Evolutionary conservation across 1,140 invertebrate genomes (phyloP), one percentile per base, ranked within the genome.

Genomic region (Pseudomyrmex gracilis): DNA sequence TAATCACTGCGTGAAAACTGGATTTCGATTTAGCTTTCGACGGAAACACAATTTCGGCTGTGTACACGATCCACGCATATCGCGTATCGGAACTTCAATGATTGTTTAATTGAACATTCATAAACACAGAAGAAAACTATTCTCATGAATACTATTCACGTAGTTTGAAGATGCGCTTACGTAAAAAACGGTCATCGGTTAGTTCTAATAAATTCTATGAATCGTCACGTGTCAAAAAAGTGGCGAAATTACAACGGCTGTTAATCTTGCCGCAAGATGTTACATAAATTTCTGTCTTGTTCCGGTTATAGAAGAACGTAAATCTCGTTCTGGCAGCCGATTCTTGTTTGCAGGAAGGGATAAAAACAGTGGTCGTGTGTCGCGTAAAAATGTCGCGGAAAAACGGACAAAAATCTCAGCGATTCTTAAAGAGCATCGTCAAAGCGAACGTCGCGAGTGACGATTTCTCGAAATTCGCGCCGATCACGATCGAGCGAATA

Each of bases 381-480:
- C 22, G 10, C 47, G 43, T 49, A 80, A 13, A 77, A 60, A 83
- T 9, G 53, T 8, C 47, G 47, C 45, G n/a, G 13, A 20, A 22
- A 49, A 68, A 2, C 49, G 47, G 9, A 60, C 60, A 49, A 67
- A 34, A 77, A 58, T 9, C 5, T 20, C 45, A 55, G 2, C 60
- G 34, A 86, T 73, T 66, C 4, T 58, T 51, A 49, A 49, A 7
- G 43, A 3, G 0, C 17, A 34, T 20, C 0, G 49, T 68, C 63
- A 68, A 20, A 47, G 24, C 58, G 22, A 66, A 49, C 68, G 51
- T 85, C 15, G 22, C 20, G 15, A 10, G 2, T 47, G 9, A 34
- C 24, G 22, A 63, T 70, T 68, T 76, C 22, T 78, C 34, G 63
- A 49, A 43, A 87, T 85, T 88, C 82, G 83, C n/a, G 8, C 15